Evolutionary conservation across 2,888 invertebrate species (phyloP).

Genomic region (Caenorhabditis panamensis): DNA sequence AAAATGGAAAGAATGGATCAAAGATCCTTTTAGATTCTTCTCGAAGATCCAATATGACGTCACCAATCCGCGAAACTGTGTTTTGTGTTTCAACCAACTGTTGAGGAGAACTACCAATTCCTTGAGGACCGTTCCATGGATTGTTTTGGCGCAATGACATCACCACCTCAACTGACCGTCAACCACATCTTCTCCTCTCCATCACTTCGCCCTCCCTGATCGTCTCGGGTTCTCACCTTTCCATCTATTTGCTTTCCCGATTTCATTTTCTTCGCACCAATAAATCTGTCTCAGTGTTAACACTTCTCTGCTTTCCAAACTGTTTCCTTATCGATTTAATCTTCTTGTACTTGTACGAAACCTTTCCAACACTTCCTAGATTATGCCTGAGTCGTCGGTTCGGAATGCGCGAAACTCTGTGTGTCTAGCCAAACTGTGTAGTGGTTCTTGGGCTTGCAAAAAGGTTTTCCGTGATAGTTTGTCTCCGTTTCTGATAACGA

Average conservation of each 20-base stretch:
- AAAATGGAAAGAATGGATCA: no score
- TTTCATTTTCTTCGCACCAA: slow-evolving; percentile 11
- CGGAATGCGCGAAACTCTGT: slow-evolving; percentile 26
- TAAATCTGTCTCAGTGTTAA: slow-evolving; percentile 25
- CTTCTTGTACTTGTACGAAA: slow-evolving; percentile 37
- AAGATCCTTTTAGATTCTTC: no score
- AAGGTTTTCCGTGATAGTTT: not conserved
- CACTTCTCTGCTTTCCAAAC: slow-evolving; percentile 19
- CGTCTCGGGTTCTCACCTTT: slow-evolving; percentile 22
- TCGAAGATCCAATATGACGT: no score
- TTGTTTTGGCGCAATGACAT: slow-evolving; percentile 17
- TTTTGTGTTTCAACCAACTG: no score
- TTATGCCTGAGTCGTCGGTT: slow-evolving; percentile 23
- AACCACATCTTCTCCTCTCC: slow-evolving; percentile 15
- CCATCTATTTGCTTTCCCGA: slow-evolving; percentile 44
- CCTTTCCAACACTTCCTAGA: slow-evolving; percentile 25
- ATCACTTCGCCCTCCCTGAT: slow-evolving; percentile 45
- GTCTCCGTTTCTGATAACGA: not conserved
- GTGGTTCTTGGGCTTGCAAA: not conserved
- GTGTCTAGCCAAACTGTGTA: not conserved
- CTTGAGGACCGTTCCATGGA: not conserved
- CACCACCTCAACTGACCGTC: slow-evolving; percentile 21
- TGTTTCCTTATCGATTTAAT: slow-evolving; percentile 45
- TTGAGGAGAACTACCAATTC: no score
- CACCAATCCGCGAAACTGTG: no score